A percentile compares a stretch with the other conserved stretches of the same genome.
phyloP scores from a whole-genome alignment of 1,140 invertebrate genomes.

The Aphaenogaster ashmeadi region DNA sequence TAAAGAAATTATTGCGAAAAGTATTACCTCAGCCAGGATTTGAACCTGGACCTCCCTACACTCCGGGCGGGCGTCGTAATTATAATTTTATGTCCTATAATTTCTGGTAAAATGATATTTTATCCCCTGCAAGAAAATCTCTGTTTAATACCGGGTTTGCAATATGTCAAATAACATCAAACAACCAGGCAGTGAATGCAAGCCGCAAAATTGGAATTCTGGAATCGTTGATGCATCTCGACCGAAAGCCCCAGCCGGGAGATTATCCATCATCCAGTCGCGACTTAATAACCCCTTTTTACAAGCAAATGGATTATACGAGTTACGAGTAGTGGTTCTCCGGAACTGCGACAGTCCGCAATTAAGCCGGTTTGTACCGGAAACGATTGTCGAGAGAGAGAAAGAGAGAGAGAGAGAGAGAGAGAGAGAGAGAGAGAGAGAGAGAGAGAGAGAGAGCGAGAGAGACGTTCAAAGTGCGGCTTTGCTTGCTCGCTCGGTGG shows the following conservation, averaged over 20 bases:
- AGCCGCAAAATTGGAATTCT: neutral
- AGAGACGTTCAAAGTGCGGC: constrained; percentile 8
- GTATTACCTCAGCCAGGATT: no score
- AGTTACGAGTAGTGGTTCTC: constrained; percentile 27
- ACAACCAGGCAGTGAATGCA: neutral
- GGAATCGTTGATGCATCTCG: neutral
- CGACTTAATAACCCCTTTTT: constrained; percentile 44
- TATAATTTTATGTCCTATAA: neutral
- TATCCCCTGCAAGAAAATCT: neutral
- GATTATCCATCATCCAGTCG: constrained; percentile 46
- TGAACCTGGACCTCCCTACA: no score
- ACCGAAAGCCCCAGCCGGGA: neutral
- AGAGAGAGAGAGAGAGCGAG: neutral
- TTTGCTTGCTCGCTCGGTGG: constrained; percentile 8
- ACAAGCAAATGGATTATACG: constrained; percentile 42
- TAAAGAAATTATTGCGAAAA: no score
- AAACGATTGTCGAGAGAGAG: constrained; percentile 33
- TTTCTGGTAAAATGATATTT: neutral
- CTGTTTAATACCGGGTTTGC: neutral
- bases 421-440: neutral
- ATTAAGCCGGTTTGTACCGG: constrained; percentile 57
- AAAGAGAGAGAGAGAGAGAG: neutral
- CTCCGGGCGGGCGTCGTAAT: no score
- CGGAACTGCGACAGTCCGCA: constrained; percentile 35
- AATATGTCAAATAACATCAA: neutral